These are phyloP conservation scores for Mesembrinibis cayennensis DNA, from an alignment of 2,113 vertebrate species.

Conservation along the genomic window DNA sequence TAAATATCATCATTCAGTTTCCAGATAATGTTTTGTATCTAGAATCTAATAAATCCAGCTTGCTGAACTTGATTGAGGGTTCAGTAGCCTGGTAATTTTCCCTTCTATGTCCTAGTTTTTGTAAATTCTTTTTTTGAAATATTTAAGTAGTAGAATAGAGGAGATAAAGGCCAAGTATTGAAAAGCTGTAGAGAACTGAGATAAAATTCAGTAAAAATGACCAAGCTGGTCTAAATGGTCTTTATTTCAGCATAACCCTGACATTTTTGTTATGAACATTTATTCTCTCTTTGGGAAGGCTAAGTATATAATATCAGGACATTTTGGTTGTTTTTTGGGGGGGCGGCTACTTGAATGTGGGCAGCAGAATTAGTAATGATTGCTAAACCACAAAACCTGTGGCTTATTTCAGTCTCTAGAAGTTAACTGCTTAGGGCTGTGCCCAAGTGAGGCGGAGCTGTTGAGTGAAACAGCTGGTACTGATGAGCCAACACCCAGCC, in stretches of 20 bases:
- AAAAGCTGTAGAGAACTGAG: background rate
- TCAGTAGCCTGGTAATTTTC: background rate
- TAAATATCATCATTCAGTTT: background rate
- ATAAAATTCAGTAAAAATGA: background rate
- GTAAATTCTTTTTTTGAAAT: background rate
- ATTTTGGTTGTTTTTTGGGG: no score
- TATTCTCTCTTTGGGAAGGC: background rate
- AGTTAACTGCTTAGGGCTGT: background rate
- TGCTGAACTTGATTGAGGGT: background rate
- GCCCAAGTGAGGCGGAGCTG: background rate
- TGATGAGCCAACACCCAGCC: rapidly evolving
- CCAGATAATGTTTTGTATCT: background rate
- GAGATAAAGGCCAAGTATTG: background rate
- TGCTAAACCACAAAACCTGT: background rate
- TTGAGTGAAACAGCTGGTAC: background rate
- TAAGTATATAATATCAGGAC: background rate
- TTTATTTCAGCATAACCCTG: background rate
- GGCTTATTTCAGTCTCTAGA: background rate
- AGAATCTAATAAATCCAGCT: background rate
- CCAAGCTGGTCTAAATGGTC: background rate
- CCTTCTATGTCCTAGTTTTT: background rate
- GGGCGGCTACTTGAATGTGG: background rate
- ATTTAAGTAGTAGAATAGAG: background rate
- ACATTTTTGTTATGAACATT: background rate
- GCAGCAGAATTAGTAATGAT: background rate